Evolutionary conservation across 2,113 vertebrate genomes (phyloP), one percentile per base, ranked within the genome.

Genomic region (Channa argus): DNA sequence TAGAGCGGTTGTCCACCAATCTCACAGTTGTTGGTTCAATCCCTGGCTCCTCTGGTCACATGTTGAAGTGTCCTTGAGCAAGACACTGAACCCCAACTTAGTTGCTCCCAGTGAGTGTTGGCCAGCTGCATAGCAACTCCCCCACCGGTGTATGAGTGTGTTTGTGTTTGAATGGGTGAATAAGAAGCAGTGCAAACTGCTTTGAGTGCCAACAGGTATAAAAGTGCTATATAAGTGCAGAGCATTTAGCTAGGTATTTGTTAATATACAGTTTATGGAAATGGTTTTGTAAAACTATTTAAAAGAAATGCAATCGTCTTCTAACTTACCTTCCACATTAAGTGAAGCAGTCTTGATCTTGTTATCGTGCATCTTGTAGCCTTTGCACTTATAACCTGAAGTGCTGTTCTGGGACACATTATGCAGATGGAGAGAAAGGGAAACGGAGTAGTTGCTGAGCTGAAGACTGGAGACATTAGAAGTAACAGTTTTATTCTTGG

Each of bases 361-460:
- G 64, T 78, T 93, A 37, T 73, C 85, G 44, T 91, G 77, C 53
- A 88, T 68, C 63, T 94, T 94, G 66, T 86, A 70, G 5, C 94
- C 95, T 52, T 53, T 85, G 88, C 97, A 98, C 72, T 34, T 92
- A 86, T 96, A 97, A 46, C 90, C 89, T 5, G 90, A 70, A 0
- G 86, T 78, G 38, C 92, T 89, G n/a, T 86, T 90, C 74, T 66
- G 80, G 0, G 95, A 95, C 68, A 96, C 80, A 0, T 96, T 97
- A 37, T 78, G 62, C 8, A 97, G 72, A 52, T 67, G 56, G 55
- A 98, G 75, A 0, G 88, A 94, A 39, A 94, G 11, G 3, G 93
- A 94, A 49, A 96, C 93, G 75, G 95, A 95, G 51, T 96, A 95
- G 36, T 7, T 83, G 46, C 68, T 73, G 3, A 83, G 71, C 13